Conservation (phyloP, 1,140 invertebrate genomes). For the Psilanteris sp. region DNA sequence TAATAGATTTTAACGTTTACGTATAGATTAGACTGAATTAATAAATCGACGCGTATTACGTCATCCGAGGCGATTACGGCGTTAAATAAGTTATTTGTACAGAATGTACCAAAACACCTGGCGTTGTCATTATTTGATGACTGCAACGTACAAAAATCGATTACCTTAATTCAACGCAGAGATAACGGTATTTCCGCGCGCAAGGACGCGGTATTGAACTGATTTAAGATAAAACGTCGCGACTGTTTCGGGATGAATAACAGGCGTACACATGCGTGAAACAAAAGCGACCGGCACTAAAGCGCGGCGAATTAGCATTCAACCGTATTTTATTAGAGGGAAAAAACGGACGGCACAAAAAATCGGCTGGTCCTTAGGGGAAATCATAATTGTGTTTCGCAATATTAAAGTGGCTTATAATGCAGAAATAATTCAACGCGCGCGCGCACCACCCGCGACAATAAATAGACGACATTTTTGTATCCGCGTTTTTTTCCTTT, state of each 20-base stretch:
- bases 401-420: constrained; percentile 36
- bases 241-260: constrained; percentile 43
- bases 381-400: constrained; percentile 52
- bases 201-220: no score
- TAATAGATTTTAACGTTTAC: no score
- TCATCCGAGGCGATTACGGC: no score
- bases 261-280: not conserved
- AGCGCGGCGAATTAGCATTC: constrained; percentile 58
- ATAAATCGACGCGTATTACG: no score
- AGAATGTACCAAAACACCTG: no score
- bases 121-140: no score
- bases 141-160: no score
- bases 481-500: constrained; percentile 6
- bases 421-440: constrained; percentile 43
- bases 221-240: constrained; percentile 42
- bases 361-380: constrained; percentile 32
- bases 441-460: not conserved
- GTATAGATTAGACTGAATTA: no score
- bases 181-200: no score
- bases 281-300: constrained; percentile 11
- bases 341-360: constrained; percentile 41
- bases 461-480: constrained; percentile 31
- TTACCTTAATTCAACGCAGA: no score
- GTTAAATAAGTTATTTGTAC: no score
- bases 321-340: constrained; percentile 39